Percentiles rank a stretch among this genome's conserved stretches.
These are phyloP conservation scores for Eupithecia tripunctaria DNA, from an alignment of 2,888 invertebrate species.

Conservation along the genomic window DNA sequence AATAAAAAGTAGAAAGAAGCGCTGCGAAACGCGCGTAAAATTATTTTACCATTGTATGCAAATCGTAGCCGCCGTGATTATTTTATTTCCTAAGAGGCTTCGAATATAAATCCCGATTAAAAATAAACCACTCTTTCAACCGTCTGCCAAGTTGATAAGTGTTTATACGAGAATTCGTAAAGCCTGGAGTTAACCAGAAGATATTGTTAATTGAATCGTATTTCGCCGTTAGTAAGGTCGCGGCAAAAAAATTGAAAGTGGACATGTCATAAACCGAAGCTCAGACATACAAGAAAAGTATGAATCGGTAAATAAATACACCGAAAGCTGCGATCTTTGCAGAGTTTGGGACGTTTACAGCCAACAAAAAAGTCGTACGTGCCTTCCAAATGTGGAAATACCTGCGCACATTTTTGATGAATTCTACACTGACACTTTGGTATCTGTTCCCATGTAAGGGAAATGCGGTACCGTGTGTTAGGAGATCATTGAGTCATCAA, in stretches of 20 bases:
- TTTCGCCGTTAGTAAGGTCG: conserved; percentile 56
- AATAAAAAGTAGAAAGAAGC: conserved; percentile 84
- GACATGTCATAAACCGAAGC: conserved; percentile 58
- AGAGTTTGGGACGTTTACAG: conserved; percentile 66
- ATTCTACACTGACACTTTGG: conserved; percentile 62
- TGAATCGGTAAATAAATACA: conserved; percentile 73
- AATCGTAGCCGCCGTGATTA: conserved; percentile 82
- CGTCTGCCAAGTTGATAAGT: conserved; percentile 71
- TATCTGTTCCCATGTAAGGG: conserved; percentile 47
- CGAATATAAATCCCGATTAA: conserved; percentile 81
- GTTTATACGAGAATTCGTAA: conserved; percentile 52
- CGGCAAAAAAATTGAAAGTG: conserved; percentile 48
- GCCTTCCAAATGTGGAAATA: conserved; percentile 67
- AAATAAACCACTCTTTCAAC: conserved; percentile 56
- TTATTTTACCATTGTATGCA: conserved; percentile 85
- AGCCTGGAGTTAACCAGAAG: conserved; percentile 30
- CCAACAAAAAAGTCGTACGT: conserved; percentile 68
- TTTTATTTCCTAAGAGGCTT: conserved; percentile 83
- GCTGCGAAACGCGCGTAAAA: conserved; percentile 85
- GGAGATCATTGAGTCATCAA: conserved; percentile 24
- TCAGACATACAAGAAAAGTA: conserved; percentile 68
- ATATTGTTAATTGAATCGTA: conserved; percentile 50
- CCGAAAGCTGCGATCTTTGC: conserved; percentile 62
- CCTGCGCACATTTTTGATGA: conserved; percentile 65
- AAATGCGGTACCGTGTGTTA: conserved; percentile 31